Base-by-base conservation (phyloP, 2,888 invertebrate genomes). In the Xylocampa areola region DNA sequence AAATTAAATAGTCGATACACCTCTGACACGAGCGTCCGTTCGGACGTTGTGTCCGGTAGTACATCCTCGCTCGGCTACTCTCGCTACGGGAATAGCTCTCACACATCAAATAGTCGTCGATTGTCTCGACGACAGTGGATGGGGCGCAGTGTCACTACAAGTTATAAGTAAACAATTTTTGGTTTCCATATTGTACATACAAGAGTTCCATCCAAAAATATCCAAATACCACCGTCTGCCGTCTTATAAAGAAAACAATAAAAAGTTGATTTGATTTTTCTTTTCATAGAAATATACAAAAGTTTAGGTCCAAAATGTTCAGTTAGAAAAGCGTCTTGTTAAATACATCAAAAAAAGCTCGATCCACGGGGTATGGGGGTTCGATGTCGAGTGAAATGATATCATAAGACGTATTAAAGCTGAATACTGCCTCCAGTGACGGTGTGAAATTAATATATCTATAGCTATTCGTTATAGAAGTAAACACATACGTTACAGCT, bases 161-260 rank as follows among this genome's bases (percentile, higher is more conserved):
- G 83, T 84, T 82, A 84, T 74, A 82, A 83, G 78, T 80, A 84
- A 86, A 83, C 80, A 85, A 70, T 89, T 89, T 91, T 91, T 91
- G 91, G 91, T 90, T 90, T 87, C 76, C 82, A 84, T 84, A 82
- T 87, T 86, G 87, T 86, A 82, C 78, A 77, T 84, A 90, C 84
- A 87, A 87, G 78, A 86, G 76, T 82, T 81, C 83, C 73, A 77
- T 89, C 86, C 85, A 88, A 90, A 89, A 89, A 90, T 86, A 88
- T 71, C 64, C 61, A 68, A 67, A 73, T 50, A 45, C 59, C 62
- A 66, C 59, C 65, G 68, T 58, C 69, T 60, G 35, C 29, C 16
- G 33, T 23, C 33, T 49, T 49, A 35, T 10, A 17, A 72, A 55
- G 19, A 50, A 60, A 52, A 51, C 16, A 35, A 2, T 44, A 30